Conservation (phyloP, 2,888 invertebrate genomes). For the Agonum fuliginosum region DNA sequence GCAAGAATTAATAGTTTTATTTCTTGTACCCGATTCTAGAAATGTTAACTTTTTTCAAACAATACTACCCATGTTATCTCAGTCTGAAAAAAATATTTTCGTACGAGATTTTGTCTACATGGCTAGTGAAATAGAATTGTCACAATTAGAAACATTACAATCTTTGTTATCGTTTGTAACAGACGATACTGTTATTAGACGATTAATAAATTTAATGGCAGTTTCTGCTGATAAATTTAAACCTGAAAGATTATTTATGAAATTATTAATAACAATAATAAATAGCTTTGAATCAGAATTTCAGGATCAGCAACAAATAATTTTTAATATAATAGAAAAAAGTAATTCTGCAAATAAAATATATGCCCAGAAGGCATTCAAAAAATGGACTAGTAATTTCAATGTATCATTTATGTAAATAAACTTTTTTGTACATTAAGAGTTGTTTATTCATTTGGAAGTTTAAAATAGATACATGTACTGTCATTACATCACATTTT, state of each 20-base stretch:
- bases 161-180: constrained; percentile 3
- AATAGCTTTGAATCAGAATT: constrained; percentile 51
- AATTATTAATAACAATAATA: constrained; percentile 60
- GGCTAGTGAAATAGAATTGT: constrained; percentile 25
- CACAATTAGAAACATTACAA: constrained; percentile 38
- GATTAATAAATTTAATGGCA: constrained; percentile 58
- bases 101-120: constrained; percentile 46
- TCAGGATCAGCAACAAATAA: constrained; percentile 42
- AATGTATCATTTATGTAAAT: constrained; percentile 23
- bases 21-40: constrained; percentile 21
- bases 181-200: constrained; percentile 29
- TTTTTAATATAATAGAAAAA: constrained; percentile 46
- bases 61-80: constrained; percentile 44
- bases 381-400: constrained; percentile 38
- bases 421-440: not conserved
- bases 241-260: constrained; percentile 61
- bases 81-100: constrained; percentile 51
- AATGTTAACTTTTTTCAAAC: not conserved
- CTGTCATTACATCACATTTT: constrained; percentile 25
- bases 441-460: constrained; percentile 14
- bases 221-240: constrained; percentile 58
- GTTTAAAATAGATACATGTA: constrained; percentile 13
- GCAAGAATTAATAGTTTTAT: constrained; percentile 18
- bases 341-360: constrained; percentile 49
- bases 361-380: constrained; percentile 24